These are phyloP conservation scores for Anas platyrhynchos DNA, from an alignment of 2,113 vertebrate species.

Conservation along the genomic window DNA sequence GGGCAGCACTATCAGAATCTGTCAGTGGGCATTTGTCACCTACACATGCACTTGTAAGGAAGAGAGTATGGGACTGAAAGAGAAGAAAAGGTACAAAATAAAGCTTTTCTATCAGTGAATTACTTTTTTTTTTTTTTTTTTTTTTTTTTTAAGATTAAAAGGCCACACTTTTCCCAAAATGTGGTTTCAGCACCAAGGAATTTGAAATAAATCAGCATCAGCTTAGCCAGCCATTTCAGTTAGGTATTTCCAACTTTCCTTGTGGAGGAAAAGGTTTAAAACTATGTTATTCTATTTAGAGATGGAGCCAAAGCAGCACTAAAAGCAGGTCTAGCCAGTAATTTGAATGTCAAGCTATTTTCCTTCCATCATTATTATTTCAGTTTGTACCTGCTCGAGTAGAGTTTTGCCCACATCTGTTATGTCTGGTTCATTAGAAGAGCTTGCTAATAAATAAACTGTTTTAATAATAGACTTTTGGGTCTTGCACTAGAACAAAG, in stretches of 20 bases:
- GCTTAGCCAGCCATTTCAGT: not conserved
- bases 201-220: not conserved
- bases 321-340: conserved; percentile 33
- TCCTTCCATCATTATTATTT: conserved; percentile 1
- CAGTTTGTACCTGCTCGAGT: not conserved
- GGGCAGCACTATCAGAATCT: not conserved
- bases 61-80: not conserved
- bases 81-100: not conserved
- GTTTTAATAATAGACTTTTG: conserved; percentile 32
- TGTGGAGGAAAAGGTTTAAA: not conserved
- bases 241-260: not conserved
- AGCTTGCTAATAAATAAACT: conserved; percentile 28
- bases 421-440: conserved; percentile 14
- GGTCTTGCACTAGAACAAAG: conserved; percentile 5
- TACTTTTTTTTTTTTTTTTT: not conserved
- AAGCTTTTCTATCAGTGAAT: not conserved
- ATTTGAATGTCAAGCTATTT: not conserved
- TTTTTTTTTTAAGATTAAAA: not conserved
- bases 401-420: conserved; percentile 35
- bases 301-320: not conserved
- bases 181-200: not conserved
- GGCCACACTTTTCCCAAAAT: not conserved
- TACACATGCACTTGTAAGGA: fast-evolving
- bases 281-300: not conserved
- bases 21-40: not conserved